Base-by-base conservation (phyloP, 2,888 invertebrate species). In the Trypoxylon attenuatum region DNA sequence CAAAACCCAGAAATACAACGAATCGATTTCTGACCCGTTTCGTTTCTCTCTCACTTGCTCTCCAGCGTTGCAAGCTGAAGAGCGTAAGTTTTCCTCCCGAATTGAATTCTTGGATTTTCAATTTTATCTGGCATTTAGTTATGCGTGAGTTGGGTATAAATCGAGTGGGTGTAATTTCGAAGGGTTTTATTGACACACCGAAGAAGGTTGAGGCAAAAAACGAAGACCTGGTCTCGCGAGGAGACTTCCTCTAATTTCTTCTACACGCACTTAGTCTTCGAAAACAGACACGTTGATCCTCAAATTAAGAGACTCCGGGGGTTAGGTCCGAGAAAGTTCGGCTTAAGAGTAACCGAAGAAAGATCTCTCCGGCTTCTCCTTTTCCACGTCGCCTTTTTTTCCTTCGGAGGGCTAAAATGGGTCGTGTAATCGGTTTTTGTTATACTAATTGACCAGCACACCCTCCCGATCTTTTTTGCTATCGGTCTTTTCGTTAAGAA, bases 231-330 rank as follows among this genome's bases (percentile, higher is more conserved):
- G 22, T 39, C 49, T 39, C 38, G 41, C 43, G 39, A 52, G 54
- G 59, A 62, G 47, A 46, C 22, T 42, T 46, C 33, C 38, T 55
- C 29, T 62, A 71, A 62, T 67, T 73, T 73, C 64, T 50, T 54
- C 49, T 49, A 42, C 39, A 57, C 67, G 46, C 51, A 50, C 52
- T 64, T 67, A 50, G 58, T 73, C 69, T 73, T 63, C 50, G 69
- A 58, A 66, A 72, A 73, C 56, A 60, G 67, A 69, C 61, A 67
- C 64, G 62, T 71, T 73, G 67, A 73, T 63, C 74, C 69, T 60
- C 68, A 68, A 74, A 73, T 74, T 74, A 74, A 73, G 68, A 60
- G 65, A 68, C 60, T 67, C 60, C 42, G 29, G 55, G 55, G 61
- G 60, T 23, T 60, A 33, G 52, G 21, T 63, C 58, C 56, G 47